These are phyloP conservation scores for Drosophila ogumai DNA, from an alignment of 1,140 invertebrate species.

Conservation along the genomic window DNA sequence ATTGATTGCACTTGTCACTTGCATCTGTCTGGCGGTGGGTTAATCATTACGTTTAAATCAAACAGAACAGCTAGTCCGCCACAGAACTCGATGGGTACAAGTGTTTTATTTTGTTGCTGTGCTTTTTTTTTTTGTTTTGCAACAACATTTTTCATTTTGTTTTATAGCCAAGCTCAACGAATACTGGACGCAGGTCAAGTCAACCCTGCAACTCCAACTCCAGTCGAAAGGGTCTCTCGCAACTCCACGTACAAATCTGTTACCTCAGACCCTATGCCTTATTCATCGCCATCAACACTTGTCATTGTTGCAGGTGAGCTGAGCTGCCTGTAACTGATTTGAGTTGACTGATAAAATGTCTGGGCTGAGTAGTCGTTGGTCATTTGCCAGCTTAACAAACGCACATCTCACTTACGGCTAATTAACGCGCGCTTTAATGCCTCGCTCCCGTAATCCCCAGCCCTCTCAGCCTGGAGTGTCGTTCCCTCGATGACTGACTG, in stretches of 20 bases:
- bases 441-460: conserved; percentile 32
- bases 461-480: not conserved
- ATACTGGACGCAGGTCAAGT: conserved; percentile 65
- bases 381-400: conserved; percentile 66
- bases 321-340: conserved; percentile 68
- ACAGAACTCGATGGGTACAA: conserved; percentile 41
- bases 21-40: conserved; percentile 38
- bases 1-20: conserved; percentile 60
- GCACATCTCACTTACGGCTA: conserved; percentile 78
- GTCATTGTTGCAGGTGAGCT: conserved; percentile 79
- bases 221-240: conserved; percentile 39
- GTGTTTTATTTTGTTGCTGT: conserved; percentile 29
- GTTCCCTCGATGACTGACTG: conserved; percentile 17
- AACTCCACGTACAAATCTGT: conserved; percentile 44
- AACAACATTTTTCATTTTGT: conserved; percentile 81
- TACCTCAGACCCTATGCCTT: conserved; percentile 43
- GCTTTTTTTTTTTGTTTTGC: conserved; percentile 55
- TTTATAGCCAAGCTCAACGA: conserved; percentile 61
- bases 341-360: conserved; percentile 66
- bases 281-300: conserved; percentile 61
- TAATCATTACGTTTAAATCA: conserved; percentile 82
- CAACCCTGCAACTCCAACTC: conserved; percentile 28
- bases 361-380: conserved; percentile 38
- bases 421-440: conserved; percentile 74
- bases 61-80: conserved; percentile 51